Evolutionary conservation across 2,797 vertebrate species (phyloP), one percentile per base, ranked within the genome.

Genomic region (Sternarchorhynchus goeldii): DNA sequence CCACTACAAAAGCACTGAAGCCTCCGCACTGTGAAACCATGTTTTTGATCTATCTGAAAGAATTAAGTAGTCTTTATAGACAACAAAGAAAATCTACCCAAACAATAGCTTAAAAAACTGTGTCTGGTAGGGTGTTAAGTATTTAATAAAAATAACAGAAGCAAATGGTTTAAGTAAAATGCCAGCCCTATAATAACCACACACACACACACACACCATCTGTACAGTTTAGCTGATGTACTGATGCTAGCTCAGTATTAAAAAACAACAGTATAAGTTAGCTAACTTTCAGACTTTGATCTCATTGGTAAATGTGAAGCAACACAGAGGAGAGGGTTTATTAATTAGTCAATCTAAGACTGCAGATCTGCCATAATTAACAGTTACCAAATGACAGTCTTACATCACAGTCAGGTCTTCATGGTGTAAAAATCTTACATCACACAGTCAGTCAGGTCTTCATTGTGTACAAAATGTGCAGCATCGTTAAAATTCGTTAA

Each of bases 291-390:
- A 21, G 68, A 65, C 6, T 3, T 25, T 32, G 67, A 55, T 69
- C 25, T 69, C 67, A 32, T 70, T 25, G 12, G 14, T 5, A 66
- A 65, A 73, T 21, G 31, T 20, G 21, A 32, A 57, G 62, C 36
- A 66, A 59, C 59, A 32, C 0, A 36, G 29, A 45, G 56, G 58
- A 73, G 63, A 58, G 70, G 18, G 36, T 39, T 39, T 39, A 39
- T 39, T 39, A 39, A 39, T 5, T 29, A 50, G 34, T 34, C 34
- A 68, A 70, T 70, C 45, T 70, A 62, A 63, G 53, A 45, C 14
- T 62, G 29, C 66, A 70, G 50, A 68, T 68, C 29, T 50, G 16
- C 39, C 25, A 21, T 53, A 68, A 68, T 68, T 68, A 68, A 21
- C 31, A 50, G 50, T 50, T 68, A 68, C 39, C 29, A 50, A 68